Evolutionary conservation across 2,113 vertebrate genomes (phyloP).

Genomic region (Tragelaphus imberbis): DNA sequence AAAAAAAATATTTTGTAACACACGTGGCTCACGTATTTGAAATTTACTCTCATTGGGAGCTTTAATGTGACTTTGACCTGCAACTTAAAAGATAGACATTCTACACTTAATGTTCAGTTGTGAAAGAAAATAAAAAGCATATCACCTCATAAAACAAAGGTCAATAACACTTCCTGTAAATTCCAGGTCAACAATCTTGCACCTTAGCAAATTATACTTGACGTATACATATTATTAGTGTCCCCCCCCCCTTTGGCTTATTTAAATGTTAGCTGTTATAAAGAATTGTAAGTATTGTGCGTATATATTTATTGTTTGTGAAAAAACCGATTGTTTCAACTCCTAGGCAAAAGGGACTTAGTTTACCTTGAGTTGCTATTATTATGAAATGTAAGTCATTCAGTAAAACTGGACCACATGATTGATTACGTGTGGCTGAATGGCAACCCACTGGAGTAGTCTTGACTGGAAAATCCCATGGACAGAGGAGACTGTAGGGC

Average conservation of each 20-base stretch:
- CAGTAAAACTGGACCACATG: neutral
- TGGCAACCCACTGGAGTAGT: neutral
- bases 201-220: neutral
- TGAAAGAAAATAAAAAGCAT: neutral
- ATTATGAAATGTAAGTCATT: neutral
- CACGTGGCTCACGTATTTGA: neutral
- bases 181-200: neutral
- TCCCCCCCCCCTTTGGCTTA: neutral
- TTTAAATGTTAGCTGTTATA: neutral
- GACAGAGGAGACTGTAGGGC: neutral
- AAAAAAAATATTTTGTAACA: neutral
- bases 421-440: neutral
- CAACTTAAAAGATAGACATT: neutral
- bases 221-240: neutral
- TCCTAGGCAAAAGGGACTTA: neutral
- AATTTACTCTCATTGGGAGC: neutral
- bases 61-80: slow-evolving; percentile 3
- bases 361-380: neutral
- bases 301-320: neutral
- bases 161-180: neutral
- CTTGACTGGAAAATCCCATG: neutral
- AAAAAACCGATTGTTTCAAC: neutral
- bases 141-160: slow-evolving; percentile 44
- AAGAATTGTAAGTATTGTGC: neutral
- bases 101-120: neutral